Evolutionary conservation across 2,888 invertebrate genomes (phyloP).

Genomic region (Yponomeuta plumbellus): DNA sequence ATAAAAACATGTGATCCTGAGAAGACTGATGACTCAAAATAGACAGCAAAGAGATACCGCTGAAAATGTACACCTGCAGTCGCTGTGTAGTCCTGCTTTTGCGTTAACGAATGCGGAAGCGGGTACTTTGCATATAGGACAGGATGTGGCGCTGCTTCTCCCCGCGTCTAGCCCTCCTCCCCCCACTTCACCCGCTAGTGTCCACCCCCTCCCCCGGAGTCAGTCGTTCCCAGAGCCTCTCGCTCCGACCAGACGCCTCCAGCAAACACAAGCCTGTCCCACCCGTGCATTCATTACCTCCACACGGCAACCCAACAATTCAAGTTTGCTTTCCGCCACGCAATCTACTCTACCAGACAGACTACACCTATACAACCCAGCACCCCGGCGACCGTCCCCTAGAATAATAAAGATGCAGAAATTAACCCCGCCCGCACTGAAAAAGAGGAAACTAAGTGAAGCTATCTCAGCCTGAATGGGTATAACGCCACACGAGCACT

Average conservation of each 20-base stretch:
- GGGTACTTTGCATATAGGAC: conserved; percentile 73
- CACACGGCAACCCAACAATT: conserved; percentile 72
- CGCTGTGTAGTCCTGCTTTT: conserved; percentile 60
- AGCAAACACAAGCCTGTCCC: conserved; percentile 61
- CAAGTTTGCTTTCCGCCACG: conserved; percentile 75
- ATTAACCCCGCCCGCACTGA: conserved; percentile 68
- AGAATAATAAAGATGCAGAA: conserved; percentile 76
- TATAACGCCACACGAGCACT: conserved; percentile 70
- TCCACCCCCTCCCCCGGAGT: conserved; percentile 31
- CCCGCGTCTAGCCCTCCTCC: conserved; percentile 33
- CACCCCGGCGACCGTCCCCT: conserved; percentile 45
- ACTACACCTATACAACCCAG: conserved; percentile 51
- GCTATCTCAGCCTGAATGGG: conserved; percentile 71
- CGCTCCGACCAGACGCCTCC: conserved; percentile 66
- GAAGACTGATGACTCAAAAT: background rate
- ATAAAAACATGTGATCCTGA: too few relatives aligned
- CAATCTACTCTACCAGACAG: conserved; percentile 71
- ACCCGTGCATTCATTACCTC: conserved; percentile 72
- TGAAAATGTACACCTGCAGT: conserved; percentile 76
- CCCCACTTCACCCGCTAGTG: conserved; percentile 29
- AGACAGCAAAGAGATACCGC: conserved; percentile 36
- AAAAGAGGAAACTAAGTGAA: conserved; percentile 76
- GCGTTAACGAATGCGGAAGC: conserved; percentile 77
- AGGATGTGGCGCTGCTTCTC: conserved; percentile 60
- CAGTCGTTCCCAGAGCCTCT: conserved; percentile 38